Percentiles rank a stretch among this genome's conserved stretches.
Evolutionary conservation across 2,888 invertebrate species (phyloP).

Genomic region (Aphidius colemani): DNA sequence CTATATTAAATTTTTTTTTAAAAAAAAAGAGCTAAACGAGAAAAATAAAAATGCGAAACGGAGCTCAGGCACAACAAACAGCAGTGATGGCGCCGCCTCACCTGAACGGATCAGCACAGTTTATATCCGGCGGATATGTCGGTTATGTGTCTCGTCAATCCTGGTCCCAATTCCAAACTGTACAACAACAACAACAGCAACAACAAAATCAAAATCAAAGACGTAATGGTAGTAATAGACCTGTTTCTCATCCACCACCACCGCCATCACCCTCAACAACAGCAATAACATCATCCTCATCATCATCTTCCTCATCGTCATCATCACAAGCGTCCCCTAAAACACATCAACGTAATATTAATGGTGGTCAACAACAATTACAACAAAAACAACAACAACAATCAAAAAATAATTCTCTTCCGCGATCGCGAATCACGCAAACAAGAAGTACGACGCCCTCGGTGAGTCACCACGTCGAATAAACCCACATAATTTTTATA

Average conservation of each 20-base stretch:
- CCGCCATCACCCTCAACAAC: constrained; percentile 45
- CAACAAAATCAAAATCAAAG: constrained; percentile 36
- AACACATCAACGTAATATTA: constrained; percentile 39
- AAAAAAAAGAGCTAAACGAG: background rate
- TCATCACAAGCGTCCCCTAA: constrained; percentile 49
- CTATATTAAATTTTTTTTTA: background rate
- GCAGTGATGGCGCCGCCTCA: constrained; percentile 60
- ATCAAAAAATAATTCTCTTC: constrained; percentile 44
- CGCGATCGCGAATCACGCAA: constrained; percentile 42
- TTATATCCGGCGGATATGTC: constrained; percentile 64
- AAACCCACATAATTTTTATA: background rate
- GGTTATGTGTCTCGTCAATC: constrained; percentile 61
- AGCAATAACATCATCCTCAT: constrained; percentile 30
- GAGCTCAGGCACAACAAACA: constrained; percentile 55
- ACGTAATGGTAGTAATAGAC: constrained; percentile 40
- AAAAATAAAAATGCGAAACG: constrained; percentile 53
- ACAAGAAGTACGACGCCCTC: constrained; percentile 51
- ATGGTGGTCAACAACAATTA: constrained; percentile 28
- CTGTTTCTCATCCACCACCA: constrained; percentile 53
- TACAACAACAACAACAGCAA: constrained; percentile 34
- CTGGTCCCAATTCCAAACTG: constrained; percentile 62
- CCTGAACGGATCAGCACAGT: constrained; percentile 58
- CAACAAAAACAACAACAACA: constrained; percentile 9
- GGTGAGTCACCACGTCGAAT: constrained; percentile 47
- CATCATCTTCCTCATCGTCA: constrained; percentile 46